Percentiles rank a stretch among this genome's conserved stretches.
These are phyloP conservation scores for Sylvilagus bachmani DNA, from an alignment of 2,113 vertebrate species.

Conservation along the genomic window DNA sequence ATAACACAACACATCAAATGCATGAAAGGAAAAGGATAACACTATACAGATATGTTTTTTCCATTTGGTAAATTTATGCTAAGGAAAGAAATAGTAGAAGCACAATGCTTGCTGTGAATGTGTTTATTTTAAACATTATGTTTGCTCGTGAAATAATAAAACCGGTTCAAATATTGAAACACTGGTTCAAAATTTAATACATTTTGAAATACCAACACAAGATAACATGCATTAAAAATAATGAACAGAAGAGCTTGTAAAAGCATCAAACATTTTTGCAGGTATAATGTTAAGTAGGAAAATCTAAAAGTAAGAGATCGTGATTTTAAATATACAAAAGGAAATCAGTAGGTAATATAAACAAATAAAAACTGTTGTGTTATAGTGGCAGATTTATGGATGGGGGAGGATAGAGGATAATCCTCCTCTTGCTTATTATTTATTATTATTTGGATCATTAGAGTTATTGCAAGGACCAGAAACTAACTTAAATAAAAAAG, in stretches of 20 bases:
- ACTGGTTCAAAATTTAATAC: slow-evolving; percentile 48
- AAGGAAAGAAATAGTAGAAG: slow-evolving; percentile 35
- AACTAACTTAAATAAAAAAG: slow-evolving; percentile 43
- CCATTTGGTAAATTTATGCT: slow-evolving; percentile 49
- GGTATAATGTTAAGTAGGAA: not conserved
- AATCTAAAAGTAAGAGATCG: not conserved
- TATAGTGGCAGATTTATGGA: not conserved
- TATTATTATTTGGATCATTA: slow-evolving; percentile 32
- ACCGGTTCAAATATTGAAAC: slow-evolving; percentile 30
- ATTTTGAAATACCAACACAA: slow-evolving; percentile 25
- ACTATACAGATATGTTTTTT: slow-evolving; percentile 35
- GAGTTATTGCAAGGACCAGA: slow-evolving; percentile 9
- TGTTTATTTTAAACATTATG: slow-evolving; percentile 46
- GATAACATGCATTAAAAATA: slow-evolving; percentile 24
- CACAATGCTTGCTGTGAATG: slow-evolving; percentile 34
- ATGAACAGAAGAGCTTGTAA: not conserved
- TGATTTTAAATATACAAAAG: slow-evolving; percentile 16
- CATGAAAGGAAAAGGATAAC: slow-evolving; percentile 21
- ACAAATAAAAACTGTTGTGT: not conserved
- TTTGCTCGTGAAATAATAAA: slow-evolving; percentile 52
- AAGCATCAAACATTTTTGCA: slow-evolving; percentile 14
- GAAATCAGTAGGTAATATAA: not conserved
- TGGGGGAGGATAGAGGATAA: not conserved
- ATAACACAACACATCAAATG: slow-evolving; percentile 37
- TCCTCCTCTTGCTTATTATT: not conserved